Percentiles rank a stretch among this genome's conserved stretches.
Evolutionary conservation across 2,113 vertebrate species (phyloP).

Genomic region (Mirounga angustirostris): DNA sequence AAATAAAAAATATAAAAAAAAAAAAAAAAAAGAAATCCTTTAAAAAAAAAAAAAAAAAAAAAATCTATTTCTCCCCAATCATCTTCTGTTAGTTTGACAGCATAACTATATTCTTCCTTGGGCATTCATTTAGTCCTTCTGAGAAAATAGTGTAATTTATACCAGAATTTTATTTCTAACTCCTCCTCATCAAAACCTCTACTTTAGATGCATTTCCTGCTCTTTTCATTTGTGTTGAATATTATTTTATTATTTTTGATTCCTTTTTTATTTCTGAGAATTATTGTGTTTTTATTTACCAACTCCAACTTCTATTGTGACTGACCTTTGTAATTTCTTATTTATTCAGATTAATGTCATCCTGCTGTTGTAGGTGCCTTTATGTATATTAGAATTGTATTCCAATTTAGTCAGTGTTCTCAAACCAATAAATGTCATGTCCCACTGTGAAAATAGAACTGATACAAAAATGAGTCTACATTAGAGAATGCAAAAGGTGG

Average conservation of each 20-base stretch:
- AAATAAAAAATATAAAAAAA: too few relatives aligned
- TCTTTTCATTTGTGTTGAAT: neutral
- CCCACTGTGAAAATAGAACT: slow-evolving; percentile 34
- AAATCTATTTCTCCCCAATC: neutral
- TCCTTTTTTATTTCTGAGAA: slow-evolving; percentile 22
- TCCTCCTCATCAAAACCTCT: neutral
- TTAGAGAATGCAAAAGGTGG: slow-evolving; percentile 7
- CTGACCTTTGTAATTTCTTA: slow-evolving; percentile 61
- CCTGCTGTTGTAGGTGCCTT: neutral
- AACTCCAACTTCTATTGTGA: slow-evolving; percentile 32
- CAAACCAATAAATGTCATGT: slow-evolving; percentile 58
- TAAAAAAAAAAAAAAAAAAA: too few relatives aligned
- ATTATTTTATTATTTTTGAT: neutral
- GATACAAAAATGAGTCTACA: slow-evolving; percentile 13
- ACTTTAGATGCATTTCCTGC: neutral
- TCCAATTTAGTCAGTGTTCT: slow-evolving; percentile 53
- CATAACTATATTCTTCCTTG: neutral
- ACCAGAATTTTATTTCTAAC: slow-evolving; percentile 21
- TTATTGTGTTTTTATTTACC: slow-evolving; percentile 25
- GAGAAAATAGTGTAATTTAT: neutral
- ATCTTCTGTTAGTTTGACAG: neutral
- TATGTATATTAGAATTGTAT: neutral
- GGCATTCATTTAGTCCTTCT: neutral
- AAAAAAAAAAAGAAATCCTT: too few relatives aligned
- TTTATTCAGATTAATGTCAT: slow-evolving; percentile 50